Conservation (phyloP, 2,888 invertebrate genomes). For the Tanytarsus gracilentus region DNA sequence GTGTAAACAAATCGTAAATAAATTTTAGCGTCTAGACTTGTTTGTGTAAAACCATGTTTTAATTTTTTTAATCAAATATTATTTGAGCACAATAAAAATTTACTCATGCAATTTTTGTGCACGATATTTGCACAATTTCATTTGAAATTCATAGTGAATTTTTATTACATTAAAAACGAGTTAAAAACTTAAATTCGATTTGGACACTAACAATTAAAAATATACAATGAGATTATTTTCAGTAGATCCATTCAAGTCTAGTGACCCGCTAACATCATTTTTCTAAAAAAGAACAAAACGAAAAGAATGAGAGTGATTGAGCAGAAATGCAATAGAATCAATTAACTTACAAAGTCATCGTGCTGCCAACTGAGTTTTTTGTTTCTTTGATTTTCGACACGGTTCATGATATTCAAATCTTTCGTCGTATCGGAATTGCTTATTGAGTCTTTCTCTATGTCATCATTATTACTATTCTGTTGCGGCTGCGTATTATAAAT, state of each 20-base stretch:
- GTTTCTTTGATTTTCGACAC: conserved; percentile 52
- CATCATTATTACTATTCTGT: conserved; percentile 37
- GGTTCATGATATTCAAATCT: conserved; percentile 41
- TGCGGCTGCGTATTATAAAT: conserved; percentile 35
- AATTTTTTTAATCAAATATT: no score
- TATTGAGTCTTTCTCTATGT: conserved; percentile 40
- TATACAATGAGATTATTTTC: conserved; percentile 53
- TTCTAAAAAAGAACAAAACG: conserved; percentile 39
- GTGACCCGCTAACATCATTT: conserved; percentile 39
- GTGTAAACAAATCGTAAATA: no score
- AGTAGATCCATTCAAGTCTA: conserved; percentile 38
- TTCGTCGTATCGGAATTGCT: conserved; percentile 36
- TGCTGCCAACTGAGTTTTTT: conserved; percentile 76
- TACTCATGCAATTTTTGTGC: no score
- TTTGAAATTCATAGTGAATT: no score
- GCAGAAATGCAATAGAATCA: background rate
- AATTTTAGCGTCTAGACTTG: no score
- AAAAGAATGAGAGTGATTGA: background rate
- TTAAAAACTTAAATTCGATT: no score
- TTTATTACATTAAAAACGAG: no score
- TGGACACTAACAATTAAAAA: conserved; percentile 45
- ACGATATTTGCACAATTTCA: no score
- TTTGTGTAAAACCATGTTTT: no score
- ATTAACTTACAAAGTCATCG: conserved; percentile 35
- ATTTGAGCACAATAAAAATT: no score